These are phyloP conservation scores for Pipa parva DNA, from an alignment of 2,113 vertebrate genomes.

Conservation along the genomic window DNA sequence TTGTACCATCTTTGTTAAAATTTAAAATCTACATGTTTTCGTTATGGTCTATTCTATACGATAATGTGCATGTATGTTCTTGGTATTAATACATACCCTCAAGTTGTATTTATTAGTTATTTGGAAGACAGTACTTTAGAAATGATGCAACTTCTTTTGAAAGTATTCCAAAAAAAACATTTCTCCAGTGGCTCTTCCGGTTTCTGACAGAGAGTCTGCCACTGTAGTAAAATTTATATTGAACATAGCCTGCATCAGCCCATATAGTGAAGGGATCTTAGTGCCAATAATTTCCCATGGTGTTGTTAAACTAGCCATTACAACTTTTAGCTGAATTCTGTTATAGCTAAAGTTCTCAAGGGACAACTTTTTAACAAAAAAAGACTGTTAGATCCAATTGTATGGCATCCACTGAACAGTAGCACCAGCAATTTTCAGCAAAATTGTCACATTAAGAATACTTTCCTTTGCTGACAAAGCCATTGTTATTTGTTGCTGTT, in stretches of 20 bases:
- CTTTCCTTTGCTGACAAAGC: constrained; percentile 37
- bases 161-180: too few relatives aligned
- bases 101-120: too few relatives aligned
- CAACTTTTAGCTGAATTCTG: constrained; percentile 39
- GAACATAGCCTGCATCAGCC: constrained; percentile 36
- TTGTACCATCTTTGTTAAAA: too few relatives aligned
- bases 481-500: constrained; percentile 41
- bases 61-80: too few relatives aligned
- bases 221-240: constrained; percentile 40
- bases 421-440: constrained; percentile 42
- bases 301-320: constrained; percentile 42
- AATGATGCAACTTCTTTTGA: too few relatives aligned
- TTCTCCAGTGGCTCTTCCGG: constrained; percentile 29
- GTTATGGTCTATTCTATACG: too few relatives aligned
- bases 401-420: constrained; percentile 36
- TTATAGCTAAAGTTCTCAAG: constrained; percentile 30
- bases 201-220: constrained; percentile 29
- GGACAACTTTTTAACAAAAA: constrained; percentile 43
- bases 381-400: constrained; percentile 43
- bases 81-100: too few relatives aligned
- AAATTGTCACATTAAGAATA: constrained; percentile 44
- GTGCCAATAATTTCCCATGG: constrained; percentile 42
- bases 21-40: too few relatives aligned
- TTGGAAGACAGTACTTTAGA: too few relatives aligned
- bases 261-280: constrained; percentile 34